Evolutionary conservation across 2,888 invertebrate species (phyloP), one percentile per base, ranked within the genome.

Genomic region (Cephus runcator): DNA sequence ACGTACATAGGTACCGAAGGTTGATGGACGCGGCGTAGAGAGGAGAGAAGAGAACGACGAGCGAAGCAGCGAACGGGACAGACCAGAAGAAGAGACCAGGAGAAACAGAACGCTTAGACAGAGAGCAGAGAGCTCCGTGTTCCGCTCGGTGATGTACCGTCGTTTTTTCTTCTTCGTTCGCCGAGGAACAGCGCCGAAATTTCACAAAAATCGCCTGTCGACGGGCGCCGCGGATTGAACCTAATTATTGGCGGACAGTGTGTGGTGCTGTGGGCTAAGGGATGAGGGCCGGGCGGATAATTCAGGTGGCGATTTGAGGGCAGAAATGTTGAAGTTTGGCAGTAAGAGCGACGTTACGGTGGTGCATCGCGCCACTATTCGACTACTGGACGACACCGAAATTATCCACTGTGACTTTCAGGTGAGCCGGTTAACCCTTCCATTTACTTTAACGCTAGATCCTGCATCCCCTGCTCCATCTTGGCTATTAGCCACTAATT

Each of bases 351-450:
- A 92, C 91, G 92, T 92, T 87, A 92, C 91, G 86, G 90, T 91
- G 91, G 90, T 90, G 88, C 89, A 91, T 87, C 91, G 91, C 87
- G 91, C 92, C 90, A 97, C 97, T 87, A 96, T 98, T 87, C 94
- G 97, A 89, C 94, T 98, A 84, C 93, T 98, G 89, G 97, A 97
- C 92, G 97, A 98, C 93, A 95, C 96, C 85, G 97, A 98, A 93
- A 96, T 97, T 89, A 93, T 98, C 90, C 97, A 98, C 93, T 97
- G 97, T 92, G 97, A 97, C 94, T 97, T 97, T 93, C 97, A 97
- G 94, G 96, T 96, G 92, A 92, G 87, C 81, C 56, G 30, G 6
- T 56, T 23, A 23, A 56, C 23, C 9, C 56, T 56, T 56, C 9
- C 56, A 9, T 56, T 23, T 23, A 23, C 56, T 56, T 56, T 23